phyloP scores from a whole-genome alignment of 2,113 vertebrate genomes.

The Tylochromis polylepis region DNA sequence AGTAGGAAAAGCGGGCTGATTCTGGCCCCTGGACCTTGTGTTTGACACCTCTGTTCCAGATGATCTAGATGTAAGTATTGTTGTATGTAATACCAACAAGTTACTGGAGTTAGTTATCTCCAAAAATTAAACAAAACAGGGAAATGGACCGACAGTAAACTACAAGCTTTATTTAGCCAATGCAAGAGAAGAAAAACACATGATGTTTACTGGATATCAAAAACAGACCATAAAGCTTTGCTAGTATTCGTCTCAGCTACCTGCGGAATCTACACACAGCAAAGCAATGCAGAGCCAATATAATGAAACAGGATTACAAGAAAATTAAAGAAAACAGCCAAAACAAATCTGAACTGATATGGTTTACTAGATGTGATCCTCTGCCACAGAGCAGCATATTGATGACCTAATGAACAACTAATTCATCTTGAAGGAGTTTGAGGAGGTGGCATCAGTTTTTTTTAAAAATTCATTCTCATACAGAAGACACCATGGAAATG shows the following conservation, averaged over 20 bases:
- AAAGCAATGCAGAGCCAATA: too few species aligned
- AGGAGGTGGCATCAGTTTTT: background rate
- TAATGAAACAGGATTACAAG: background rate
- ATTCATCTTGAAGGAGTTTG: background rate
- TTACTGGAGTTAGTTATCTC: too few species aligned
- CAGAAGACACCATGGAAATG: background rate
- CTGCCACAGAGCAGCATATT: background rate
- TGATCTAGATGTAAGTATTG: too few species aligned
- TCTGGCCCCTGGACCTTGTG: too few species aligned
- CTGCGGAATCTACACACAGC: too few species aligned
- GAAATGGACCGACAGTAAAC: too few species aligned
- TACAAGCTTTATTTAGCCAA: too few species aligned
- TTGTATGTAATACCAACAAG: too few species aligned
- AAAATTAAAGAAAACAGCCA: background rate
- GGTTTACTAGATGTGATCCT: background rate
- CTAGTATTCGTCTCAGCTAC: too few species aligned
- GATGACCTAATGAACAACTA: background rate
- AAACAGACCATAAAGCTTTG: background rate
- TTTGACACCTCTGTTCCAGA: too few species aligned
- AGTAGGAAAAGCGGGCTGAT: too few species aligned
- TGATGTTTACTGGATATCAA: background rate
- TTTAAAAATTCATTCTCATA: background rate
- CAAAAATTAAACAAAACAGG: too few species aligned
- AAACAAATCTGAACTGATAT: background rate
- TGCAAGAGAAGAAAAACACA: background rate